A percentile compares a stretch with the other conserved stretches of the same genome.
These are phyloP conservation scores for Chrysolina oricalcia DNA, from an alignment of 2,888 invertebrate genomes.

Conservation along the genomic window DNA sequence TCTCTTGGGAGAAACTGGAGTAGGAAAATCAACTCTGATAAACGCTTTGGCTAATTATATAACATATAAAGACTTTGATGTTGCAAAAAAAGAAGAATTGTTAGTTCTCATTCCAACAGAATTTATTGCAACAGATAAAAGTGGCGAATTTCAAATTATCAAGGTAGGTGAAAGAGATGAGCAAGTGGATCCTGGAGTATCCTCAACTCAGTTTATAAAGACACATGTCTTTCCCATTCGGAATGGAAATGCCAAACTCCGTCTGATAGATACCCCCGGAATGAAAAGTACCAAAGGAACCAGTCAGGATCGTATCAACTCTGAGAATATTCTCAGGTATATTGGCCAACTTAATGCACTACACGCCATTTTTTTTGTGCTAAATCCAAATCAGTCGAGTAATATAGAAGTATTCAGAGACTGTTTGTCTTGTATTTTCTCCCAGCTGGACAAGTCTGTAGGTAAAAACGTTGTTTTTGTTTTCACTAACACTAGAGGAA, in stretches of 20 bases:
- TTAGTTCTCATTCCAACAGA: constrained; percentile 62
- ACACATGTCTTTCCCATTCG: constrained; percentile 58
- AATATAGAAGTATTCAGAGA: constrained; percentile 64
- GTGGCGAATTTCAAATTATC: constrained; percentile 53
- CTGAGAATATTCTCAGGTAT: constrained; percentile 63
- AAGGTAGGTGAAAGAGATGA: constrained; percentile 59
- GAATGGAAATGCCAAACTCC: constrained; percentile 55
- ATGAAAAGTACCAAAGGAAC: constrained; percentile 63
- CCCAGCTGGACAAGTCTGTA: constrained; percentile 65
- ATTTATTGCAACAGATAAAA: constrained; percentile 59
- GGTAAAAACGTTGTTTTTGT: constrained; percentile 66
- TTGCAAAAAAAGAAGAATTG: constrained; percentile 56
- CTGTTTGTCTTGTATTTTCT: constrained; percentile 65
- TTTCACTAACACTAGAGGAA: constrained; percentile 63
- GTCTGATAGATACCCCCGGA: constrained; percentile 67
- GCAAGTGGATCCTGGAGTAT: constrained; percentile 54
- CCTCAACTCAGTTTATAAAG: constrained; percentile 58
- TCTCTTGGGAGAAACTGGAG: constrained; percentile 66
- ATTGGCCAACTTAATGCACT: constrained; percentile 62
- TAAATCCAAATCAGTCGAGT: constrained; percentile 64
- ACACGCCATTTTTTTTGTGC: constrained; percentile 65
- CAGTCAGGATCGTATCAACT: constrained; percentile 58
- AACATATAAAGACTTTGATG: constrained; percentile 54
- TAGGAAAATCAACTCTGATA: constrained; percentile 68
- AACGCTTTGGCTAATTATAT: constrained; percentile 67